Evolutionary conservation across 2,888 invertebrate genomes (phyloP), one percentile per base, ranked within the genome.

Genomic region (Sycophila texana): DNA sequence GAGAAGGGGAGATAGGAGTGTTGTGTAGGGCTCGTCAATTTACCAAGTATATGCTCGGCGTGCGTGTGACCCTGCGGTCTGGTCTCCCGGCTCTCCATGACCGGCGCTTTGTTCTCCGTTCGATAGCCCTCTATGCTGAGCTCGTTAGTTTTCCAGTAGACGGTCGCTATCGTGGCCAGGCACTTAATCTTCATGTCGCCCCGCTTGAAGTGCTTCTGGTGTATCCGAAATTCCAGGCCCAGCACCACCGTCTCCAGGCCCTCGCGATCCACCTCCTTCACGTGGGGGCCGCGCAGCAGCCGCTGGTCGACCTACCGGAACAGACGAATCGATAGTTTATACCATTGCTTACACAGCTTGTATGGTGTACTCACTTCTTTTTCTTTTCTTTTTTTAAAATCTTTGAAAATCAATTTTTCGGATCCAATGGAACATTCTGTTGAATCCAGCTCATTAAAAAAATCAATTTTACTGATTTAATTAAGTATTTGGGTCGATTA

Each of bases 151-250:
- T 95, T 93, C 94, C 95, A 95, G 91, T 97, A 97, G 63, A 97
- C 94, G 55, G 95, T 95, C 77, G 95, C 96, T 90, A 97, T 96
- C 86, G 95, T 96, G 80, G 97, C 96, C 89, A 96, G 93, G 92
- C 97, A 97, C 93, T 96, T 97, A 87, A 97, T 92, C 91, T 96
- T 97, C 92, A 97, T 93, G 91, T 96, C 96, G 88, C 96, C 96
- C 86, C 94, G 93, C 89, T 94, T 94, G 92, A 97, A 96, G 92
- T 97, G 96, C 90, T 95, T 94, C 85, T 93, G 93, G 86, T 94
- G 94, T 85, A 96, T 96, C 89, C 94, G 94, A 91, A 97, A 97
- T 91, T 96, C 95, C 82, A 97, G 93, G 47, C 94, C 95, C 66
- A 96, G 91, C 77, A 94, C 94, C 26, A 96, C 94, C 81, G 95